Evolutionary conservation across 2,797 vertebrate species (phyloP).

Genomic region (Echeneis naucrates): DNA sequence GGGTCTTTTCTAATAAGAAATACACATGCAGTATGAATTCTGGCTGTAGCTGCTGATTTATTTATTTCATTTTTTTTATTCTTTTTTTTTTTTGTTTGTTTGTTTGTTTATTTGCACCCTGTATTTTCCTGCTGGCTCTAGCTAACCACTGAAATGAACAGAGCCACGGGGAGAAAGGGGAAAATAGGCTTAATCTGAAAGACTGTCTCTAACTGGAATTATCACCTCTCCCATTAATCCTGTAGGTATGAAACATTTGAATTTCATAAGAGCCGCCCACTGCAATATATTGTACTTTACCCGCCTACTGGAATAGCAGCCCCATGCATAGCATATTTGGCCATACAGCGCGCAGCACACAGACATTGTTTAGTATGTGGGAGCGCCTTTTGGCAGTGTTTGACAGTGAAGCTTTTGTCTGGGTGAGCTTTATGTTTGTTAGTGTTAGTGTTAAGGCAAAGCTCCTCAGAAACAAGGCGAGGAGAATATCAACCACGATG

Average conservation of each 20-base stretch:
- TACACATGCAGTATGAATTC: conserved; percentile 53
- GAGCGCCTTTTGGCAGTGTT: conserved; percentile 77
- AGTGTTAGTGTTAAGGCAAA: conserved; percentile 62
- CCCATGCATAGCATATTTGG: conserved; percentile 56
- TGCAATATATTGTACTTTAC: conserved; percentile 63
- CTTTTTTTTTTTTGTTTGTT: too few species aligned
- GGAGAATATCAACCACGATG: conserved; percentile 45
- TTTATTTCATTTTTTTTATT: too few species aligned
- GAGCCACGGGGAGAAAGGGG: conserved; percentile 24
- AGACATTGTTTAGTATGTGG: conserved; percentile 80
- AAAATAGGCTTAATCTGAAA: conserved; percentile 53
- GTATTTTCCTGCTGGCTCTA: conserved; percentile 43
- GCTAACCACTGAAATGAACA: conserved; percentile 44
- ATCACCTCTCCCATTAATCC: conserved; percentile 68
- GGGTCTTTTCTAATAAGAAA: conserved; percentile 36
- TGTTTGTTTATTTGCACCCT: too few species aligned
- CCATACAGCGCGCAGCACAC: conserved; percentile 60
- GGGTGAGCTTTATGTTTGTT: conserved; percentile 68
- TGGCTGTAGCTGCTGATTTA: conserved; percentile 28
- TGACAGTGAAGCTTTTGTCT: conserved; percentile 75
- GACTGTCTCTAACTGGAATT: conserved; percentile 58
- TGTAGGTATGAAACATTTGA: conserved; percentile 67
- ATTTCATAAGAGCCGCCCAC: conserved; percentile 76
- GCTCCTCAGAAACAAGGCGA: conserved; percentile 58
- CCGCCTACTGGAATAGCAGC: conserved; percentile 71